A percentile compares a stretch with the other conserved stretches of the same genome.
Conservation (phyloP, 2,113 vertebrate genomes). For the Psammodynastes pulverulentus region DNA sequence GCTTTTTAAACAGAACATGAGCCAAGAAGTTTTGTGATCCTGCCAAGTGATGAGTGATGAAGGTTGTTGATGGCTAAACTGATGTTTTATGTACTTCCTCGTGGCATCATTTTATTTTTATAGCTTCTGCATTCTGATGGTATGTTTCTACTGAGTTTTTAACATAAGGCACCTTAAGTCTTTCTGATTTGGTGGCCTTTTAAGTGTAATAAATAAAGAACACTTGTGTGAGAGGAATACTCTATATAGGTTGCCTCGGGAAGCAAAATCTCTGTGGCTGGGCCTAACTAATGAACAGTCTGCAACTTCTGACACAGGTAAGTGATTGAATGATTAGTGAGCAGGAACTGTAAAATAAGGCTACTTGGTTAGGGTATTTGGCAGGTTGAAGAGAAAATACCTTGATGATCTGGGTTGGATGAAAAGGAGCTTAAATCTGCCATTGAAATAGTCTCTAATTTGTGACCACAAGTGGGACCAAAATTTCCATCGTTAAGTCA, state of each 20-base stretch:
- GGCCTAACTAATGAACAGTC: background rate
- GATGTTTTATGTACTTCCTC: background rate
- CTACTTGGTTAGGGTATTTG: background rate
- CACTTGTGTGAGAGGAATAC: background rate
- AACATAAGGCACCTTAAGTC: background rate
- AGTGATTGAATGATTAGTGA: background rate
- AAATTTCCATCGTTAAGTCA: background rate
- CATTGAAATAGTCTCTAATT: background rate
- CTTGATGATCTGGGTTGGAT: background rate
- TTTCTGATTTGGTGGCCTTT: background rate
- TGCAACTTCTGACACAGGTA: background rate
- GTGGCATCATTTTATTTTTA: background rate
- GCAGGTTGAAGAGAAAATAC: background rate
- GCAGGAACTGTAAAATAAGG: background rate
- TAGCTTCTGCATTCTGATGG: background rate
- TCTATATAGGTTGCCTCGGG: background rate
- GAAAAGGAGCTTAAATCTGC: background rate
- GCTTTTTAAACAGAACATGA: background rate
- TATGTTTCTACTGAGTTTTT: background rate
- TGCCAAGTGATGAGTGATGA: background rate
- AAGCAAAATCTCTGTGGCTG: background rate
- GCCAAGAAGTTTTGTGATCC: background rate
- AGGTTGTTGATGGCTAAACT: background rate
- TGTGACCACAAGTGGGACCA: background rate
- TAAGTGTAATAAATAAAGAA: background rate